A percentile compares a stretch with the other conserved stretches of the same genome.
These are phyloP conservation scores for Chorisops tibialis DNA, from an alignment of 2,888 invertebrate genomes.

Conservation along the genomic window DNA sequence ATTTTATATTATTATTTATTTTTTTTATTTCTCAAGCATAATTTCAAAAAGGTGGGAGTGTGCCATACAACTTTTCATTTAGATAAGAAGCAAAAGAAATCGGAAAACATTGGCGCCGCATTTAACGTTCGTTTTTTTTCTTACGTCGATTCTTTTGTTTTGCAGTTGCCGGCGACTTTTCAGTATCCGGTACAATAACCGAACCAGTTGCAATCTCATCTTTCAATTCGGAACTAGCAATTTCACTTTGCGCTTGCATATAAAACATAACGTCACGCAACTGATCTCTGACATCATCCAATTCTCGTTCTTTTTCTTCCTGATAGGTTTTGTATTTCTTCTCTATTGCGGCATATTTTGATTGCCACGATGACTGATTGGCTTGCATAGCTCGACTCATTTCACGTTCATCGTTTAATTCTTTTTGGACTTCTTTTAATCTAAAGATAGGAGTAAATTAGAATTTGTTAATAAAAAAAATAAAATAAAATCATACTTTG, in stretches of 20 bases:
- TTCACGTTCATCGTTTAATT: constrained; percentile 80
- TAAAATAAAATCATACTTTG: constrained; percentile 53
- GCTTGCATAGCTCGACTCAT: constrained; percentile 72
- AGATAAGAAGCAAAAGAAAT: no score
- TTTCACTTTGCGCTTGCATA: constrained; percentile 73
- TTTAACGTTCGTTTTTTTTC: constrained; percentile 35
- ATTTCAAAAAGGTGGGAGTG: no score
- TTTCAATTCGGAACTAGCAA: constrained; percentile 48
- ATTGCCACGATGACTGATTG: constrained; percentile 73
- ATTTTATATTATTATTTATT: no score
- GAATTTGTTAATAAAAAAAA: background rate
- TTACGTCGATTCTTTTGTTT: constrained; percentile 41
- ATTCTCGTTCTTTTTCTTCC: constrained; percentile 64
- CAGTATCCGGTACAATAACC: constrained; percentile 44
- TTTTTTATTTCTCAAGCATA: no score
- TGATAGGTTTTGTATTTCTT: constrained; percentile 55
- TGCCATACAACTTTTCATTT: no score
- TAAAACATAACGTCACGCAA: constrained; percentile 96
- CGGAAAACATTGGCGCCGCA: no score
- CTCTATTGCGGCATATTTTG: constrained; percentile 59
- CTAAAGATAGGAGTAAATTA: constrained; percentile 44
- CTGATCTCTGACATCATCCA: constrained; percentile 86
- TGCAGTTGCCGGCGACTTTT: constrained; percentile 34
- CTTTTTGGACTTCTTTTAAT: constrained; percentile 63
- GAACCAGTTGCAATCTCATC: constrained; percentile 47